Evolutionary conservation across 2,113 vertebrate species (phyloP).

Genomic region (Anseranas semipalmata): DNA sequence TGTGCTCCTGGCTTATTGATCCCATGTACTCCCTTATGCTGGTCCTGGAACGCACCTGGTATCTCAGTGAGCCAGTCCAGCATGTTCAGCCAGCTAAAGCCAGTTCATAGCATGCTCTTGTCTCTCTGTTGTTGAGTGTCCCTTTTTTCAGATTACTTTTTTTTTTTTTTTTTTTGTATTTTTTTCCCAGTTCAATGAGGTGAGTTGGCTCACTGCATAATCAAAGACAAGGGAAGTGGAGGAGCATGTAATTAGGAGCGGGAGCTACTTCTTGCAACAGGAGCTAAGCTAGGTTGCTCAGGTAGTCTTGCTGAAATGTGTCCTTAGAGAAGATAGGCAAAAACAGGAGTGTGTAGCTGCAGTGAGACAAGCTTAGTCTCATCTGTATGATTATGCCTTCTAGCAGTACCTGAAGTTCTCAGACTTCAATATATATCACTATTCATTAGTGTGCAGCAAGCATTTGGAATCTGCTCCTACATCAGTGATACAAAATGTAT

Average conservation of each 20-base stretch:
- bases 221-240: not conserved
- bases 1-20: not conserved
- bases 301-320: not conserved
- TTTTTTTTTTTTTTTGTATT: not conserved
- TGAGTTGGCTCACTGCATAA: not conserved
- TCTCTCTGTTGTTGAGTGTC: not conserved
- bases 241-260: not conserved
- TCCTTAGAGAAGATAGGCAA: not conserved
- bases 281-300: not conserved
- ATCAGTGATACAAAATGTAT: not conserved
- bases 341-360: not conserved
- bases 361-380: not conserved
- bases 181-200: not conserved
- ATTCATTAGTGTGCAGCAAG: not conserved
- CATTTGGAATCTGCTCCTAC: not conserved
- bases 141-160: not conserved
- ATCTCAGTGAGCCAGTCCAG: not conserved
- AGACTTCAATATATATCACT: not conserved
- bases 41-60: not conserved
- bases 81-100: not conserved
- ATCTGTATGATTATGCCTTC: not conserved
- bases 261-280: not conserved
- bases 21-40: not conserved
- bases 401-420: too few species aligned
- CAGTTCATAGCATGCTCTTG: not conserved